A percentile compares a stretch with the other conserved stretches of the same genome.
phyloP scores from a whole-genome alignment of 1,140 invertebrate genomes.

The Plutomurus gul region DNA sequence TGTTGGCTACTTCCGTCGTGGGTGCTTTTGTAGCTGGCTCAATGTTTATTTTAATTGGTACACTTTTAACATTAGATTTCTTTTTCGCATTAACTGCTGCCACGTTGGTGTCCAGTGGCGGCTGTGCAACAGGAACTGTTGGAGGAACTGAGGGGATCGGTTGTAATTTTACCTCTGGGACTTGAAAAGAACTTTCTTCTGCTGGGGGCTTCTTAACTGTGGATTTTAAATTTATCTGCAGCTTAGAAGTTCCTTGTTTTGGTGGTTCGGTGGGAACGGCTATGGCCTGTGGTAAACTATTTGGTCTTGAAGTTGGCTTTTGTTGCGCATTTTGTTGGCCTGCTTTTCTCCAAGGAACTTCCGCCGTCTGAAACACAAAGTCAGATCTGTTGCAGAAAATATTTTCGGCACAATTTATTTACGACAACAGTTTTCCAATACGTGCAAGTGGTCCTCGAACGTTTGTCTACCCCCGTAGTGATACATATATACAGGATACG shows the following conservation, averaged over 20 bases:
- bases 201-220: constrained; percentile 9
- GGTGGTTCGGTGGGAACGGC: neutral
- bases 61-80: constrained; percentile 23
- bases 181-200: constrained; percentile 12
- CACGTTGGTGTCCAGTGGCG: neutral
- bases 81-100: neutral
- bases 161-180: neutral
- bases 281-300: neutral
- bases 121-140: neutral
- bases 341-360: neutral
- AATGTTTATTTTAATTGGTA: constrained; percentile 29
- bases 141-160: neutral
- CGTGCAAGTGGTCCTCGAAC: too few species aligned
- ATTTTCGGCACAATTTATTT: neutral
- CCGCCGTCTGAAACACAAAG: neutral
- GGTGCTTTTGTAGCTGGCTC: neutral
- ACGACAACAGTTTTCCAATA: neutral
- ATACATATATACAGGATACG: too few species aligned
- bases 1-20: neutral
- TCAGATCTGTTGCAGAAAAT: neutral
- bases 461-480: too few species aligned
- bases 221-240: constrained; percentile 39
- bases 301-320: neutral
- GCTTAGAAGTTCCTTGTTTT: constrained; percentile 16
- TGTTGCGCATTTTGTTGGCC: neutral